Evolutionary conservation across 37 sponge, comb jelly and placozoan species (phyloP).

Genomic region (Chondrilla cf. caribensis): DNA sequence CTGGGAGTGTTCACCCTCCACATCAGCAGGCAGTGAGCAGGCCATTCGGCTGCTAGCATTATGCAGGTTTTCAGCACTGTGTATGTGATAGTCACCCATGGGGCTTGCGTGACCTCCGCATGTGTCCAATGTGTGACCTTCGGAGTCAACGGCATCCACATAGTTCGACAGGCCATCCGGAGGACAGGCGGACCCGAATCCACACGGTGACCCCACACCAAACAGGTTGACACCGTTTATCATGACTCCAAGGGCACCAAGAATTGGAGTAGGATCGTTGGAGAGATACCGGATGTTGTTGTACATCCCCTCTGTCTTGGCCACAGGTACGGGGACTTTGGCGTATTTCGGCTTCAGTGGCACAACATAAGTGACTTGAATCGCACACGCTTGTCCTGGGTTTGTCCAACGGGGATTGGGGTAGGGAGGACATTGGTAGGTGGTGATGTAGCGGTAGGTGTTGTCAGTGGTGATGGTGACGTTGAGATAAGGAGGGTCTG

Average conservation of each 20-base stretch:
- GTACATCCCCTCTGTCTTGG: constrained; percentile 18
- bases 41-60: neutral
- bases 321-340: constrained; percentile 42
- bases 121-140: constrained; percentile 62
- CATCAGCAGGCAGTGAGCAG: constrained; percentile 49
- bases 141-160: constrained; percentile 73
- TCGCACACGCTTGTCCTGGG: constrained; percentile 41
- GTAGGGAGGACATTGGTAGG: constrained; percentile 52
- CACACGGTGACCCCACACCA: constrained; percentile 80
- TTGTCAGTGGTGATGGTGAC: constrained; percentile 17
- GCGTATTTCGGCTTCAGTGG: constrained; percentile 37
- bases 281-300: constrained; percentile 49
- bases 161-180: constrained; percentile 45
- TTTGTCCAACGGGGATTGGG: constrained; percentile 55
- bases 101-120: constrained; percentile 71
- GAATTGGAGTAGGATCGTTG: constrained; percentile 53
- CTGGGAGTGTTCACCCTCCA: constrained; percentile 51
- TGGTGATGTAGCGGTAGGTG: constrained; percentile 3
- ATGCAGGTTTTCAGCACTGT: constrained; percentile 36
- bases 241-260: constrained; percentile 61
- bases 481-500: constrained; percentile 18
- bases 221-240: constrained; percentile 55
- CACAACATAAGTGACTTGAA: constrained; percentile 16
- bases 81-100: constrained; percentile 48
- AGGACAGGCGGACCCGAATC: constrained; percentile 55